phyloP scores from a whole-genome alignment of 2,113 vertebrate genomes.

The Pipa parva region DNA sequence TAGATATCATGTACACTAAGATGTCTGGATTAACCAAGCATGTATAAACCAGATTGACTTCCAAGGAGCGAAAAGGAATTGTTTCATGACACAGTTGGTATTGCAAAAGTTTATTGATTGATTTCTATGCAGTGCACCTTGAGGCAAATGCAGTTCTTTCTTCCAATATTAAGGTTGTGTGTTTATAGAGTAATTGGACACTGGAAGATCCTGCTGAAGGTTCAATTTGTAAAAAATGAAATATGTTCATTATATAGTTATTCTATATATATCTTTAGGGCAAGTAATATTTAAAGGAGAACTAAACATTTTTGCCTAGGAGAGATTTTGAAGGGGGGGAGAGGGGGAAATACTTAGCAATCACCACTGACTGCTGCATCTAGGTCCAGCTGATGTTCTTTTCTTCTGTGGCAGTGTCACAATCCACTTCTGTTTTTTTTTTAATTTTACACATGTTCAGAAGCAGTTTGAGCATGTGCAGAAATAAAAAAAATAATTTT shows the following conservation, averaged over 20 bases:
- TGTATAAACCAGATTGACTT: conserved; percentile 41
- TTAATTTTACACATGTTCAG: no score
- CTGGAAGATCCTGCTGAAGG: not conserved
- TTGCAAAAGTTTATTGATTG: conserved; percentile 40
- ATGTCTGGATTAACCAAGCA: conserved; percentile 43
- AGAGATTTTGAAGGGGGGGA: no score
- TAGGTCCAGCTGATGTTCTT: no score
- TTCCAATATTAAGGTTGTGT: conserved; percentile 21
- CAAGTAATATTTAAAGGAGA: not conserved
- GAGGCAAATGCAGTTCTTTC: conserved; percentile 26
- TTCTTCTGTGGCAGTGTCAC: no score
- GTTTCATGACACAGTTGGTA: conserved; percentile 43
- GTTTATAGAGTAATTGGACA: not conserved
- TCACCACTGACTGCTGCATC: no score
- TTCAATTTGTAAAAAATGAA: not conserved
- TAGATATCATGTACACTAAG: conserved; percentile 43
- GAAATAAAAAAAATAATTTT: no score
- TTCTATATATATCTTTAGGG: not conserved
- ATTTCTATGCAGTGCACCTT: conserved; percentile 27
- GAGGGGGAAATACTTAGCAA: no score
- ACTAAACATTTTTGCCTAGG: conserved; percentile 6
- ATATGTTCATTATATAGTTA: not conserved
- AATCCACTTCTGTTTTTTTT: no score
- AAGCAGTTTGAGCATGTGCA: no score
- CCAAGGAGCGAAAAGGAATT: conserved; percentile 36